Percentiles rank a stretch among this genome's conserved stretches.
phyloP scores from a whole-genome alignment of 1,140 invertebrate species.

The Drosophila mauritiana region DNA sequence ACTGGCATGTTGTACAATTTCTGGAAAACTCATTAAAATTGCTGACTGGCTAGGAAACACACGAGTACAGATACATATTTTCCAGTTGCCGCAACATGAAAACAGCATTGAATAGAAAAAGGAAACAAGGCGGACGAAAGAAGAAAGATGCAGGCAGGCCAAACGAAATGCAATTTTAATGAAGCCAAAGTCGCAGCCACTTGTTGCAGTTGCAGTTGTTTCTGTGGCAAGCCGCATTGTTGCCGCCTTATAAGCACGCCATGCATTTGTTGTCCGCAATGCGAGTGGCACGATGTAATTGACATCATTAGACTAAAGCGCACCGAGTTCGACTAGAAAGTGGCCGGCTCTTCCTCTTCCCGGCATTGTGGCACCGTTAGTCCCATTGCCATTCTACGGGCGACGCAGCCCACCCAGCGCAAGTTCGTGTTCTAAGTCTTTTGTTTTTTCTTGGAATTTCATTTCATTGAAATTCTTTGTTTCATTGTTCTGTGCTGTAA shows the following conservation, averaged over 20 bases:
- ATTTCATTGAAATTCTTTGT: conserved; percentile 17
- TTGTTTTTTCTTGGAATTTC: conserved; percentile 11
- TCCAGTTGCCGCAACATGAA: conserved; percentile 41
- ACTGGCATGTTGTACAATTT: conserved; percentile 70
- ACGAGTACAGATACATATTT: conserved; percentile 24
- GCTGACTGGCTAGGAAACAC: conserved; percentile 43
- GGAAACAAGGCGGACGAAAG: conserved; percentile 53
- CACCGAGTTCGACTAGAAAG: conserved; percentile 71
- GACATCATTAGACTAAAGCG: conserved; percentile 81
- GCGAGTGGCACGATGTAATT: conserved; percentile 80
- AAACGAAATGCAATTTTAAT: conserved; percentile 79
- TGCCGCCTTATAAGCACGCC: conserved; percentile 75
- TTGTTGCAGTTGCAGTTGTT: conserved; percentile 36
- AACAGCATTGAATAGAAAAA: conserved; percentile 45
- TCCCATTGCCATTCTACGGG: conserved; percentile 16
- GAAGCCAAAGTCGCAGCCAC: conserved; percentile 66
- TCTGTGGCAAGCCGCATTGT: conserved; percentile 59
- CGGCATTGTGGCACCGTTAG: conserved; percentile 44
- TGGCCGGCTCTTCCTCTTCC: conserved; percentile 38
- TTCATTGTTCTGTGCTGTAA: no score
- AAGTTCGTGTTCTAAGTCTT: conserved; percentile 41
- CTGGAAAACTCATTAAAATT: conserved; percentile 78
- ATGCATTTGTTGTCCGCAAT: conserved; percentile 76
- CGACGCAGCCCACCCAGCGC: conserved; percentile 19
- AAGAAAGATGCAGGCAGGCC: conserved; percentile 55